phyloP scores from a whole-genome alignment of 2,888 invertebrate species.

The Acrobasis consociella region DNA sequence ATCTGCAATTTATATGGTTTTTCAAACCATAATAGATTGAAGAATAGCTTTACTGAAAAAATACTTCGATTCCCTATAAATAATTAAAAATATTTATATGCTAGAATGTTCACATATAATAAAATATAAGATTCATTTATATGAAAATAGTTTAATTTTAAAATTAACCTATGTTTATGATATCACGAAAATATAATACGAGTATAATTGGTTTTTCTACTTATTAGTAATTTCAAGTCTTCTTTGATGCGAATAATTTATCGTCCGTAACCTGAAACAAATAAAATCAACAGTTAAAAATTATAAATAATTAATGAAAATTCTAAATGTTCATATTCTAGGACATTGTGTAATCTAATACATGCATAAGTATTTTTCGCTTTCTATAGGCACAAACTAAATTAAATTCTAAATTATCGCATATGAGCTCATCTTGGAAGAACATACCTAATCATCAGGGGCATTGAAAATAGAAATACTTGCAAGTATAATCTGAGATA shows the following conservation, averaged over 20 bases:
- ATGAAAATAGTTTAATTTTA: not conserved
- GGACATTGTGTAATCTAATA: too few relatives aligned
- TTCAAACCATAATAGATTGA: too few relatives aligned
- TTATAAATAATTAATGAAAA: not conserved
- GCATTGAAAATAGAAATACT: not conserved
- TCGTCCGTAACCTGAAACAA: slow-evolving; percentile 67
- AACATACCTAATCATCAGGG: too few relatives aligned
- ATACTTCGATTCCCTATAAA: too few relatives aligned
- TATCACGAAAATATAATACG: slow-evolving; percentile 19
- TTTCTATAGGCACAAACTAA: too few relatives aligned
- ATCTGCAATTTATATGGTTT: too few relatives aligned
- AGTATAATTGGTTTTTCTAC: slow-evolving; percentile 11
- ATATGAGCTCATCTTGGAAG: too few relatives aligned
- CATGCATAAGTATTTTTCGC: too few relatives aligned
- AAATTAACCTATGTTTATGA: slow-evolving; percentile 10
- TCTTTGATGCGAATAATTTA: slow-evolving; percentile 29
- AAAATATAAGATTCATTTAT: not conserved
- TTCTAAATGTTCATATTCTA: not conserved
- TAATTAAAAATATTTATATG: not conserved
- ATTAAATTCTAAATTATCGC: too few relatives aligned
- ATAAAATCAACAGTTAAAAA: slow-evolving; percentile 24
- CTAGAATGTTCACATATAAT: not conserved
- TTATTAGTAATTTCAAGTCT: slow-evolving; percentile 22
- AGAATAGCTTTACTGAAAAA: too few relatives aligned
- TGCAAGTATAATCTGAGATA: not conserved